Evolutionary conservation across 1,140 invertebrate genomes (phyloP).

Genomic region (Geopemphigus sp.): DNA sequence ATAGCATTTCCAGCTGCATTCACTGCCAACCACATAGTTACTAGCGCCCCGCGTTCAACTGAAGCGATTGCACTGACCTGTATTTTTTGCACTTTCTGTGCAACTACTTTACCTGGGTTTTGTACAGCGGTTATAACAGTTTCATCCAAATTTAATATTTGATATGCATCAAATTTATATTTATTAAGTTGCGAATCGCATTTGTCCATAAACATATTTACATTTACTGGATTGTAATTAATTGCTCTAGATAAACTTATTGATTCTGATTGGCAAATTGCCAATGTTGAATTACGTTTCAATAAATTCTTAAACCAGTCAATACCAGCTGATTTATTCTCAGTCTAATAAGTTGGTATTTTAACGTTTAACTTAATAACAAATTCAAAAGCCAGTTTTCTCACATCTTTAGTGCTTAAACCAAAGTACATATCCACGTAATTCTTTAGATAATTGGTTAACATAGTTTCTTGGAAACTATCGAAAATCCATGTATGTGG

Average conservation of each 20-base stretch:
- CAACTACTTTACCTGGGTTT: background rate
- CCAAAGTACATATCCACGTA: slow-evolving; percentile 27
- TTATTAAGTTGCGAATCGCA: background rate
- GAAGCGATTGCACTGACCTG: background rate
- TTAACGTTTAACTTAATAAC: background rate
- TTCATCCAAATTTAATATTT: background rate
- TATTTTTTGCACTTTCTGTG: background rate
- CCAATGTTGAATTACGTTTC: background rate
- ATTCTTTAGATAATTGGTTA: slow-evolving; percentile 14
- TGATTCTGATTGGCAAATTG: background rate
- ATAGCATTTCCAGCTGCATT: too few species aligned
- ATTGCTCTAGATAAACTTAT: slow-evolving; percentile 8
- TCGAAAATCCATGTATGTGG: background rate
- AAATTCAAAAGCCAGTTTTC: slow-evolving; percentile 37
- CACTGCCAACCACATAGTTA: too few species aligned
- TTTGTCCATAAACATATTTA: background rate
- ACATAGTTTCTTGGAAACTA: background rate
- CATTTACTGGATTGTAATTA: background rate
- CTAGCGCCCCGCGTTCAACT: slow-evolving; percentile 49
- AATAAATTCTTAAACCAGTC: background rate
- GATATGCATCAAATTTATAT: background rate
- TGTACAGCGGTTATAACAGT: background rate
- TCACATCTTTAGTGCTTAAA: background rate
- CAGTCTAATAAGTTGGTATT: background rate
- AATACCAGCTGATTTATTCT: background rate